Percentiles rank a stretch among this genome's conserved stretches.
Evolutionary conservation across 2,888 invertebrate species (phyloP).

Genomic region (Petrolisthes cinctipes): DNA sequence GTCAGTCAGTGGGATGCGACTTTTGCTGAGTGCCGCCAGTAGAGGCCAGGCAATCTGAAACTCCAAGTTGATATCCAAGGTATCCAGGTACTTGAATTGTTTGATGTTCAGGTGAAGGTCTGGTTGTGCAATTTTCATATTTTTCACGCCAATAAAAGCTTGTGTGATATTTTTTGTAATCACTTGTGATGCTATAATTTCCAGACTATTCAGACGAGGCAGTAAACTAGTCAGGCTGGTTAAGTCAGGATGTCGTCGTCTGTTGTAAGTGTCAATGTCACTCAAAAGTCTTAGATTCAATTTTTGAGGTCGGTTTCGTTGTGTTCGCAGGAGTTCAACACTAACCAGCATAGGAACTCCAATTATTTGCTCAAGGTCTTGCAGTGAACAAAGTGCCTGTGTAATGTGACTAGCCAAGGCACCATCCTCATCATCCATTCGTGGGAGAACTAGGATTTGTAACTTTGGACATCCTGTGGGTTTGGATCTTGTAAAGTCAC

Average conservation of each 20-base stretch:
- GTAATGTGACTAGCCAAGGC: constrained; percentile 44
- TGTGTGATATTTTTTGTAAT: constrained; percentile 34
- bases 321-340: constrained; percentile 11
- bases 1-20: constrained; percentile 37
- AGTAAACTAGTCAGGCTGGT: constrained; percentile 39
- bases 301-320: not conserved
- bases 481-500: constrained; percentile 41
- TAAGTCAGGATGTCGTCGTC: constrained; percentile 47
- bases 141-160: constrained; percentile 32
- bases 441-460: constrained; percentile 48
- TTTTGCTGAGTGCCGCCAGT: constrained; percentile 42
- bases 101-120: constrained; percentile 46
- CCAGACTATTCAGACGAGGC: constrained; percentile 48
- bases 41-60: constrained; percentile 61
- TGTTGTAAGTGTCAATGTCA: constrained; percentile 61
- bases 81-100: constrained; percentile 43
- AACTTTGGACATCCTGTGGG: constrained; percentile 46
- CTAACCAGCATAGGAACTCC: constrained; percentile 56
- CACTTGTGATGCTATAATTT: constrained; percentile 43
- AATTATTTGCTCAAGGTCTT: constrained; percentile 47
- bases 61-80: constrained; percentile 58
- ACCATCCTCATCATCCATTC: constrained; percentile 61
- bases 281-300: constrained; percentile 43
- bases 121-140: constrained; percentile 44
- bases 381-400: constrained; percentile 39